These are phyloP conservation scores for Dendrocincla tyrannina DNA, from an alignment of 2,797 vertebrate genomes.

Conservation along the genomic window DNA sequence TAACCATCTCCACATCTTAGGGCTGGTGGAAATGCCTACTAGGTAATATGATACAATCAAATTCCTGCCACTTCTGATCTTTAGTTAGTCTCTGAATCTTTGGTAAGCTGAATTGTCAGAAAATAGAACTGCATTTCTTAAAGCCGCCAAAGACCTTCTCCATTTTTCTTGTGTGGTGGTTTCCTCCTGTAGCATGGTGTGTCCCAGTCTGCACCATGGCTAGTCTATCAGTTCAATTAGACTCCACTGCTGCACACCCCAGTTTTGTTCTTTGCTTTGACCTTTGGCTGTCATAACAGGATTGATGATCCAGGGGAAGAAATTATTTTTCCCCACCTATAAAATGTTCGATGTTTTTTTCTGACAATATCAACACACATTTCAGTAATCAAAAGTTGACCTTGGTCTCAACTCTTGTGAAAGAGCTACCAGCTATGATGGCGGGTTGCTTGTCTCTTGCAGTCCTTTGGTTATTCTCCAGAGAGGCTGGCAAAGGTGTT, in stretches of 20 bases:
- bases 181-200: neutral
- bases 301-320: neutral
- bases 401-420: neutral
- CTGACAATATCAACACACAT: neutral
- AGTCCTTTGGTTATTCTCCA: neutral
- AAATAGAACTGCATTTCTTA: neutral
- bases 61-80: slow-evolving; percentile 12
- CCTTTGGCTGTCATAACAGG: neutral
- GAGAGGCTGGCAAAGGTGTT: neutral
- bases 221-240: neutral
- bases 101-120: neutral
- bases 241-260: neutral
- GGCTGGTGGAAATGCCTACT: neutral
- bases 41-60: neutral
- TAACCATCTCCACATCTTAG: neutral
- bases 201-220: neutral
- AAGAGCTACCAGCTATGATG: neutral
- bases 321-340: neutral
- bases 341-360: neutral
- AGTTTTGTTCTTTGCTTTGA: neutral
- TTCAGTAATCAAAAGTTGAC: neutral
- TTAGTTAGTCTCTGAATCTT: neutral
- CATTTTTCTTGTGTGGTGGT: neutral
- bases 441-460: neutral
- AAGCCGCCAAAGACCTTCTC: neutral